Conservation (phyloP, 2,113 vertebrate genomes). For the Erythrolamprus reginae region DNA sequence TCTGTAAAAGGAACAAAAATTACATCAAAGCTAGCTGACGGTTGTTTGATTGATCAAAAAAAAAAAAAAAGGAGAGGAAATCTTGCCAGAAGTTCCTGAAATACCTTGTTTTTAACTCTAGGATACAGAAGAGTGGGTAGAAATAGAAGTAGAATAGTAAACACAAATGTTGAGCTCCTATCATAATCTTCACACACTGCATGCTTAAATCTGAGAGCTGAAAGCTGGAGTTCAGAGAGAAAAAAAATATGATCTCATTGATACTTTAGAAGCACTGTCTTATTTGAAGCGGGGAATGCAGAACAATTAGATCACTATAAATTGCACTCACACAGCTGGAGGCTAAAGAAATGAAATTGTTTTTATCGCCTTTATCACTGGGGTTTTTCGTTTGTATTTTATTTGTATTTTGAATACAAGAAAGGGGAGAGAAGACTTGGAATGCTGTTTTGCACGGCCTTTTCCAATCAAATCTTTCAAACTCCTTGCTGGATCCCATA, state of each 20-base stretch:
- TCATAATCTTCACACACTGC: not conserved
- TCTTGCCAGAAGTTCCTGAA: not conserved
- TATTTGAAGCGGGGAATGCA: not conserved
- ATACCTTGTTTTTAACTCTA: not conserved
- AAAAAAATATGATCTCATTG: not conserved
- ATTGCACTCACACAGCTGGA: not conserved
- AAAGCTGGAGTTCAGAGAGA: not conserved
- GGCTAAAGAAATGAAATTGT: not conserved
- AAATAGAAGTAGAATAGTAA: not conserved
- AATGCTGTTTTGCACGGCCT: not conserved
- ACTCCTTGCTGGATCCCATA: not conserved
- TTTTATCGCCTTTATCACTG: not conserved
- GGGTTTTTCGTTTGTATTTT: not conserved
- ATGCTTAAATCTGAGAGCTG: not conserved
- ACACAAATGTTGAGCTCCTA: not conserved
- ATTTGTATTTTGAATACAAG: not conserved
- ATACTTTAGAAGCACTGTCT: not conserved
- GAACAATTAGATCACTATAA: not conserved
- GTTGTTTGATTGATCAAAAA: not conserved
- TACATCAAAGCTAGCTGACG: not conserved
- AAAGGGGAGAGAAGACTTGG: not conserved
- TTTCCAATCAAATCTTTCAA: not conserved
- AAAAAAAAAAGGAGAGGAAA: not conserved
- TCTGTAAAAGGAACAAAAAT: not conserved
- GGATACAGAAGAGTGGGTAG: not conserved